Evolutionary conservation across 2,888 invertebrate species (phyloP).

Genomic region (Watsonalla cultraria): DNA sequence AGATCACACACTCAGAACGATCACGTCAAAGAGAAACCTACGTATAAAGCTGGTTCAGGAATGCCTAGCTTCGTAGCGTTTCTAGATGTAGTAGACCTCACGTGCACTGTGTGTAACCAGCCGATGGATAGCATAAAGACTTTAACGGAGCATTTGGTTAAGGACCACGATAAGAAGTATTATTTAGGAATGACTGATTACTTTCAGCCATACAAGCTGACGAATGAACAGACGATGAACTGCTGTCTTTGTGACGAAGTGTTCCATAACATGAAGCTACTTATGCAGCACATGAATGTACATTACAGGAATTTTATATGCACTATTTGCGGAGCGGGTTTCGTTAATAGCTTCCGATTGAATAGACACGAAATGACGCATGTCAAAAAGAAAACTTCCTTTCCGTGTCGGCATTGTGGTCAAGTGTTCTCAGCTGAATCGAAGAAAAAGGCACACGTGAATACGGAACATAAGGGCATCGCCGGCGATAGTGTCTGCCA

Average conservation of each 20-base stretch:
- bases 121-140: slow-evolving; percentile 43
- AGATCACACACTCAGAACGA: slow-evolving; percentile 54
- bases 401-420: slow-evolving; percentile 57
- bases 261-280: slow-evolving; percentile 62
- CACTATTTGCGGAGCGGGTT: slow-evolving; percentile 65
- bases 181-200: slow-evolving; percentile 60
- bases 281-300: slow-evolving; percentile 70
- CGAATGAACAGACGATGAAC: slow-evolving; percentile 53
- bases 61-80: slow-evolving; percentile 64
- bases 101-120: slow-evolving; percentile 56
- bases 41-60: slow-evolving; percentile 59
- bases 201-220: slow-evolving; percentile 58
- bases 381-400: slow-evolving; percentile 60
- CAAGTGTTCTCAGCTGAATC: slow-evolving; percentile 60
- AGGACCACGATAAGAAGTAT: slow-evolving; percentile 56
- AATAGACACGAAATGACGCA: slow-evolving; percentile 65
- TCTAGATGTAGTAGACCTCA: slow-evolving; percentile 62
- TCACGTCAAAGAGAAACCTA: slow-evolving; percentile 57
- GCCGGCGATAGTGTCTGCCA: slow-evolving; percentile 68
- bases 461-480: slow-evolving; percentile 64
- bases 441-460: slow-evolving; percentile 64
- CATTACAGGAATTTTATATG: slow-evolving; percentile 70
- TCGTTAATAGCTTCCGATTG: slow-evolving; percentile 60
- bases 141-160: slow-evolving; percentile 53
- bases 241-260: slow-evolving; percentile 61